Percentiles rank a stretch among this genome's conserved stretches.
Conservation (phyloP, 2,888 invertebrate genomes). For the Zaprionus lineosus region DNA sequence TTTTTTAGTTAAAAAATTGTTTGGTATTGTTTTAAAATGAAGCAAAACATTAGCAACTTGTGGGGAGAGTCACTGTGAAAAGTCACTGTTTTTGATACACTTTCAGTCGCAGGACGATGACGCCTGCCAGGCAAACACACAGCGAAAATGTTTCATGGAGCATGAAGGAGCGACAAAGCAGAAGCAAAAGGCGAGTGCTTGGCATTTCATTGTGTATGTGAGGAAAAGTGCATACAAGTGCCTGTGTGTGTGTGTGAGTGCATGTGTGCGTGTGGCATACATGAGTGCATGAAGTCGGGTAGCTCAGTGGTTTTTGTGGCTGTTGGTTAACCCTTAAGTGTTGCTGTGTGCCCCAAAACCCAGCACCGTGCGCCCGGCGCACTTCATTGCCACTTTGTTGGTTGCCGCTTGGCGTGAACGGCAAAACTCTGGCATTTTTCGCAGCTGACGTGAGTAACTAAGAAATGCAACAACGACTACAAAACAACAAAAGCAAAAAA, state of each 20-base stretch:
- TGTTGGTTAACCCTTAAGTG: conserved; percentile 69
- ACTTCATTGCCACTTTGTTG: conserved; percentile 53
- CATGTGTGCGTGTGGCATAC: background rate
- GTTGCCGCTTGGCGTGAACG: conserved; percentile 43
- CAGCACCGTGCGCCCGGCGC: conserved; percentile 17
- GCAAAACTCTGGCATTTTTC: conserved; percentile 60
- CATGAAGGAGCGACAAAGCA: conserved; percentile 42
- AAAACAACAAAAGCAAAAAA: no score
- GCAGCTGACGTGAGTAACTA: conserved; percentile 34
- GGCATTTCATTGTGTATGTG: conserved; percentile 16
- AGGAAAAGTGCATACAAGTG: conserved; percentile 2
- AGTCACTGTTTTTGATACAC: conserved; percentile 26
- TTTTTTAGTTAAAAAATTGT: no score
- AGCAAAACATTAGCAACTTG: background rate
- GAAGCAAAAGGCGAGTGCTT: conserved; percentile 20
- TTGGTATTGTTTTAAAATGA: background rate
- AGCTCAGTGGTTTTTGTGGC: conserved; percentile 46
- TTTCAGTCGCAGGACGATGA: conserved; percentile 13
- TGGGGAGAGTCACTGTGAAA: conserved; percentile 48
- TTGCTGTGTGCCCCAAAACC: conserved; percentile 57
- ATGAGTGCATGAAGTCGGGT: conserved; percentile 5
- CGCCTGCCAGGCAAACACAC: conserved; percentile 12
- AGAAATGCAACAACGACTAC: conserved; percentile 10
- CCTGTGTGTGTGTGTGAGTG: conserved; percentile 7
- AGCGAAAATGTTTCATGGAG: conserved; percentile 43